These are phyloP conservation scores for Lutjanus campechanus DNA, from an alignment of 2,797 vertebrate genomes.

Conservation along the genomic window DNA sequence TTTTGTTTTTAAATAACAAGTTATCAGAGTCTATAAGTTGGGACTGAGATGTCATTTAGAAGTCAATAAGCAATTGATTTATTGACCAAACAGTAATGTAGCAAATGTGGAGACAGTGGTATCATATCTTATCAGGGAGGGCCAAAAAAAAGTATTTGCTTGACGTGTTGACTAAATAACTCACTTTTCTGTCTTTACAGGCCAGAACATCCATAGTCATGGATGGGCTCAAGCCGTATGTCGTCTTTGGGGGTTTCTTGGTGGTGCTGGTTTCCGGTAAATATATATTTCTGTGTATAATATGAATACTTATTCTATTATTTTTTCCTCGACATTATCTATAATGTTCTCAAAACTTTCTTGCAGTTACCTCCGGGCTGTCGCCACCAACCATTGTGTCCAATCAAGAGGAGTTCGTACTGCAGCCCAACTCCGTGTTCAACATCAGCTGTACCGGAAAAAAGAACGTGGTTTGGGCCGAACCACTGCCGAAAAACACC, in stretches of 20 bases:
- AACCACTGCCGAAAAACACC: conserved; percentile 85
- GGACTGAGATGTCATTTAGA: not conserved
- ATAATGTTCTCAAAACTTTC: not conserved
- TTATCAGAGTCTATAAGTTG: not conserved
- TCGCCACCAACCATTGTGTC: conserved; percentile 88
- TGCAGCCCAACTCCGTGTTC: conserved; percentile 88
- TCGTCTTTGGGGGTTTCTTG: conserved; percentile 87
- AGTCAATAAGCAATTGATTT: conserved; percentile 18
- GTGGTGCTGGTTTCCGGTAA: conserved; percentile 78
- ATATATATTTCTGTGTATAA: not conserved
- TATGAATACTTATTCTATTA: not conserved
- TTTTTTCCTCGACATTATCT: not conserved
- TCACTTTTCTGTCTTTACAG: conserved; percentile 63
- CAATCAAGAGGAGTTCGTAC: conserved; percentile 84
- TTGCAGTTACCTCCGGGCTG: conserved; percentile 77
- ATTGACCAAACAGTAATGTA: not conserved
- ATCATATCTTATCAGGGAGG: not conserved
- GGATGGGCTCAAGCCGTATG: conserved; percentile 80
- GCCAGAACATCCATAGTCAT: conserved; percentile 84
- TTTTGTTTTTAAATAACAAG: not conserved
- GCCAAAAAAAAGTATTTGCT: not conserved
- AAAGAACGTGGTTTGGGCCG: conserved; percentile 88
- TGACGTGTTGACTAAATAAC: conserved; percentile 23
- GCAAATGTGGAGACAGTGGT: conserved; percentile 10
- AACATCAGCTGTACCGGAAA: conserved; percentile 91